phyloP scores from a whole-genome alignment of 2,888 invertebrate species.

The Acleris literana region DNA sequence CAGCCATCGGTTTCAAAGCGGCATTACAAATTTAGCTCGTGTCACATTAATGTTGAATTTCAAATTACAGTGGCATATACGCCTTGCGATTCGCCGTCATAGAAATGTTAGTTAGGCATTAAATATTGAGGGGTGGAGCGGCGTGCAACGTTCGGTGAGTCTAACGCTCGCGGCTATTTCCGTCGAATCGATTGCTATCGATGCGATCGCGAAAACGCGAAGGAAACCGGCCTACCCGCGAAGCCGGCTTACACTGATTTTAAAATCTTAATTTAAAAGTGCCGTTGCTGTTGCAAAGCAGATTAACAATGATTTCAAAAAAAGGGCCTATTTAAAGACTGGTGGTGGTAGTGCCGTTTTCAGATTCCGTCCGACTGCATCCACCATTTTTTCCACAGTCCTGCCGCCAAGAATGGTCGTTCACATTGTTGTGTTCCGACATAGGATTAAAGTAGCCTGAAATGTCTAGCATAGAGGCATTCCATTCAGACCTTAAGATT shows the following conservation, averaged over 20 bases:
- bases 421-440: no score
- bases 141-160: constrained; percentile 66
- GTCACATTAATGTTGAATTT: constrained; percentile 60
- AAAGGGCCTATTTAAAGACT: no score
- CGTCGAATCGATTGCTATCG: constrained; percentile 39
- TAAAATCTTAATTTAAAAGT: constrained; percentile 9
- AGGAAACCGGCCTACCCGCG: constrained; percentile 4
- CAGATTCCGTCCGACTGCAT: no score
- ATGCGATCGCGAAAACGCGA: constrained; percentile 15
- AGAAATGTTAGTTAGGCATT: constrained; percentile 71
- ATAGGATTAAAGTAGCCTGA: no score
- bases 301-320: no score
- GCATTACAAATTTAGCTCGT: constrained; percentile 40
- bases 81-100: constrained; percentile 54
- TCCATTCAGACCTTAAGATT: no score
- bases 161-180: constrained; percentile 42
- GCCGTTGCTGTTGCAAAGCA: no score
- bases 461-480: no score
- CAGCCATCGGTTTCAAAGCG: constrained; percentile 31
- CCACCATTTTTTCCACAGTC: no score
- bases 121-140: constrained; percentile 69
- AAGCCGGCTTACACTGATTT: constrained; percentile 16
- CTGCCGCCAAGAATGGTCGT: no score
- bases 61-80: constrained; percentile 52
- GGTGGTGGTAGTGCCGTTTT: no score